Conservation (phyloP, 2,113 vertebrate genomes). For the Baryphthengus martii region DNA sequence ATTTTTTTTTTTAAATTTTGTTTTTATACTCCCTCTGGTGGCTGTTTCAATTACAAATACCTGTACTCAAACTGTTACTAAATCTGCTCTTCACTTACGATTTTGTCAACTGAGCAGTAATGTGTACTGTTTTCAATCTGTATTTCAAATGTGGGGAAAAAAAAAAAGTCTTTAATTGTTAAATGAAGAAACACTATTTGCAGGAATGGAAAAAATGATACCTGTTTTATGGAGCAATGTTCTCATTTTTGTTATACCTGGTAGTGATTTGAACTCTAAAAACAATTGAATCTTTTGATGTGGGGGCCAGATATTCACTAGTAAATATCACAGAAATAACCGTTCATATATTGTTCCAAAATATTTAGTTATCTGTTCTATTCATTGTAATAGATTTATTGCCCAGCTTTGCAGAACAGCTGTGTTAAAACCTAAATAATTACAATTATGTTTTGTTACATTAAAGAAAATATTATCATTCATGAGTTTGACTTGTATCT, state of each 20-base stretch:
- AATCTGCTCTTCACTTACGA: not conserved
- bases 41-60: constrained; percentile 23
- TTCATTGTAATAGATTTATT: not conserved
- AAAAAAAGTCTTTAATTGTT: not conserved
- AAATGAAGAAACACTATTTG: not conserved
- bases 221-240: not conserved
- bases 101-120: not conserved
- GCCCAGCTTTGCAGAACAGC: not conserved
- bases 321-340: not conserved
- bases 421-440: not conserved
- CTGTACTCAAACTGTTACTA: not conserved
- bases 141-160: not conserved
- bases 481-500: not conserved
- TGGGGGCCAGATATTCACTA: not conserved
- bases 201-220: not conserved
- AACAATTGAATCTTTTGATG: not conserved
- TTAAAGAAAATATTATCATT: not conserved
- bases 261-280: not conserved
- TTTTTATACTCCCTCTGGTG: constrained; percentile 68
- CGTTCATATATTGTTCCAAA: not conserved
- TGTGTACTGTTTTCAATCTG: not conserved
- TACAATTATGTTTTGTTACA: not conserved
- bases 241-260: not conserved
- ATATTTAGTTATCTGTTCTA: not conserved
- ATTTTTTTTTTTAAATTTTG: not conserved